phyloP scores from a whole-genome alignment of 2,888 invertebrate species.

The Aspidiotus destructor region DNA sequence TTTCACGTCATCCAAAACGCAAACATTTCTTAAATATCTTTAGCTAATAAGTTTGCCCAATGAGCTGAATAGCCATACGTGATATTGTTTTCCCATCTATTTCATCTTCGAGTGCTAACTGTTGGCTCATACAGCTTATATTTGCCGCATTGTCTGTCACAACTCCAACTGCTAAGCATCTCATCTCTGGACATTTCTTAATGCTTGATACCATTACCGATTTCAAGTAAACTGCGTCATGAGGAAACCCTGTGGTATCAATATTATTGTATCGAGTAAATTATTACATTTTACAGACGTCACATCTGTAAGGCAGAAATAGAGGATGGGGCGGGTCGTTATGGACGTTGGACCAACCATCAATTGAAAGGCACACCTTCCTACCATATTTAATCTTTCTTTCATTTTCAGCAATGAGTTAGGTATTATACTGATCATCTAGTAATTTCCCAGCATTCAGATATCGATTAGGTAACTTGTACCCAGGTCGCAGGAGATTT shows the following conservation, averaged over 20 bases:
- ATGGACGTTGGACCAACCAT: neutral
- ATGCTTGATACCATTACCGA: neutral
- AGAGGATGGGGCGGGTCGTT: neutral
- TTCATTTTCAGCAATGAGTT: neutral
- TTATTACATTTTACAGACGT: conserved; percentile 4
- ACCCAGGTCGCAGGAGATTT: neutral
- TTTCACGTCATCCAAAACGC: neutral
- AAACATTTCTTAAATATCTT: neutral
- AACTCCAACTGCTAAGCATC: neutral
- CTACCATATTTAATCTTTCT: neutral
- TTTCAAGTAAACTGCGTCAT: neutral
- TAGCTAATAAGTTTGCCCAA: conserved; percentile 4
- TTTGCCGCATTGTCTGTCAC: conserved; percentile 4
- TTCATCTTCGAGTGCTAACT: neutral
- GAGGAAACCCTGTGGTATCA: neutral
- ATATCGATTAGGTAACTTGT: neutral
- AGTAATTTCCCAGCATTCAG: neutral
- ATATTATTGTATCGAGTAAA: neutral
- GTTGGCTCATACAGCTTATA: neutral
- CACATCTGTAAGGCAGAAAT: neutral
- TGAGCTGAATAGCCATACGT: neutral
- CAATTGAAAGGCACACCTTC: conserved; percentile 2
- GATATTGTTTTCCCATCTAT: conserved; percentile 1
- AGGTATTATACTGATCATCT: neutral
- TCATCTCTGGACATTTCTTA: neutral